Evolutionary conservation across 2,113 vertebrate species (phyloP).

Genomic region (Microcebus murinus): DNA sequence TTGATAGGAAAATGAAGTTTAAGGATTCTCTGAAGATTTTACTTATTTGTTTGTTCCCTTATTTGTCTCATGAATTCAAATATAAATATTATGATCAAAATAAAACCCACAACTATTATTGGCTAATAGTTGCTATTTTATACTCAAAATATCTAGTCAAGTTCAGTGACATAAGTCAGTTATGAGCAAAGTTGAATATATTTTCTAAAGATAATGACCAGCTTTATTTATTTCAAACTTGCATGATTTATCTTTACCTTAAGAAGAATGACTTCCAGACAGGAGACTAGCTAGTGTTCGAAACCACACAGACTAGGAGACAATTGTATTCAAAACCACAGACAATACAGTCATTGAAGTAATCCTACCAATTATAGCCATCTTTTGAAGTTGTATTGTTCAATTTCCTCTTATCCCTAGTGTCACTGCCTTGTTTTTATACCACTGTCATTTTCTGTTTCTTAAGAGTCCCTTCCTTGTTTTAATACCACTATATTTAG

Average conservation of each 20-base stretch:
- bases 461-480: neutral
- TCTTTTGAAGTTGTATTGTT: neutral
- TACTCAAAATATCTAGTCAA: neutral
- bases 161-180: neutral
- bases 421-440: neutral
- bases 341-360: neutral
- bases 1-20: neutral
- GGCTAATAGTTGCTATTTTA: neutral
- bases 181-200: neutral
- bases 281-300: neutral
- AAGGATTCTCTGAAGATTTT: neutral
- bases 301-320: neutral
- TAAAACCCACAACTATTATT: neutral
- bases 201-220: neutral
- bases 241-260: neutral
- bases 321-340: neutral
- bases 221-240: neutral
- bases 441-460: neutral
- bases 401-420: neutral
- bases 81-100: neutral
- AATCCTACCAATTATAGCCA: neutral
- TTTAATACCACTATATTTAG: neutral
- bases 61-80: neutral
- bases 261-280: neutral
- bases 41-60: neutral